Evolutionary conservation across 1,140 invertebrate genomes (phyloP), one percentile per base, ranked within the genome.

Genomic region (Ectropis grisescens): DNA sequence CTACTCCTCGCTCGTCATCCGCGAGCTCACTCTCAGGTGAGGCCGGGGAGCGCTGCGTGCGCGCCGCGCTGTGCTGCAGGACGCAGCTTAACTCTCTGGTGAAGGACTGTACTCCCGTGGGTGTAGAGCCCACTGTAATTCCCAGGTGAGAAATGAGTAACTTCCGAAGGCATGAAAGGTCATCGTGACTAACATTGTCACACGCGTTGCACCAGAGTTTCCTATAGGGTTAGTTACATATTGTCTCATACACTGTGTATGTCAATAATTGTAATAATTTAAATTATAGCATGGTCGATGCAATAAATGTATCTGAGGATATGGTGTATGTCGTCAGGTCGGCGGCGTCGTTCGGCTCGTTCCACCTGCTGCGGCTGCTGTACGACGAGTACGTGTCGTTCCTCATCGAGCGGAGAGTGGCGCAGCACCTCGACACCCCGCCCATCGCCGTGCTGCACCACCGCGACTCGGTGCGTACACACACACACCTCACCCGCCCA

Each of bases 351-450:
- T 99, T 99, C 84, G 98, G 98, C 22, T 98, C 96, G 36, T 99
- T 99, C 84, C 98, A 99, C 85, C 86, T 99, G 28, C 97, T 99
- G 58, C 90, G 97, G 27, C 85, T 99, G 46, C 85, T 99, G 11
- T 99, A 97, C 78, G 97, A 99, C 78, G 98, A 99, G 78, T 99
- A 99, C 71, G 98, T 99, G 92, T 98, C 98, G 85, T 99, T 98
- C 81, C 85, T 99, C 46, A 94, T 99, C 49, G 98, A 99, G 82
- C 94, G 97, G 74, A 92, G 95, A 78, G 95, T 99, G 13, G 97
- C 98, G 11, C 87, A 92, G 61, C 94, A 94, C 13, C 92, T 91
- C 23, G 91, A 91, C 24, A 91, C 93, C 54, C 95, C 96, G 34
- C 94, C 95, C 26, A 98, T 98, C 67, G 94, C 95, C 47, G 95